A percentile compares a stretch with the other conserved stretches of the same genome.
These are phyloP conservation scores for Micoletzkya japonica DNA, from an alignment of 2,888 invertebrate species.

Conservation along the genomic window DNA sequence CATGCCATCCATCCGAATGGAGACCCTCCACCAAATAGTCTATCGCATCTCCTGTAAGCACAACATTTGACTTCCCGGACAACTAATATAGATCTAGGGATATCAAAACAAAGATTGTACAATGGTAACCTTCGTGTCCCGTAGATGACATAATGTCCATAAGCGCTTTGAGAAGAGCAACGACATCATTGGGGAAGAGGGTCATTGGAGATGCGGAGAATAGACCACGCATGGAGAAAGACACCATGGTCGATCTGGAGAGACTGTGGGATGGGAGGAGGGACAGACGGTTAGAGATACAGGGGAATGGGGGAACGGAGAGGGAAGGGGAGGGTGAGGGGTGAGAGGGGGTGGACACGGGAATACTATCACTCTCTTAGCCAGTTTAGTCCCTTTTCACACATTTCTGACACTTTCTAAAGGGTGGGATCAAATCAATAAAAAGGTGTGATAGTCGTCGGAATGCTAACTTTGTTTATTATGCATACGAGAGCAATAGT, in stretches of 20 bases:
- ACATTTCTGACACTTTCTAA: too few relatives aligned
- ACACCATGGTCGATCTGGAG: conserved; percentile 9
- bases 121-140: conserved; percentile 15
- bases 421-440: too few relatives aligned
- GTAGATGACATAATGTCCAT: conserved; percentile 19
- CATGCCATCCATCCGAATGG: conserved; percentile 18
- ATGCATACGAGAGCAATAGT: too few relatives aligned
- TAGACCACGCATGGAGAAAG: conserved; percentile 18
- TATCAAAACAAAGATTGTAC: neutral
- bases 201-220: conserved; percentile 6
- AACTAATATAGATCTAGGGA: neutral
- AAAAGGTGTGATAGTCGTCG: too few relatives aligned
- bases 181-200: conserved; percentile 19
- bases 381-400: neutral
- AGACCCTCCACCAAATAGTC: conserved; percentile 20
- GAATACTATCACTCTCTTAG: neutral
- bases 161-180: conserved; percentile 17
- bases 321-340: neutral
- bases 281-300: neutral
- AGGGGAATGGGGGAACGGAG: neutral
- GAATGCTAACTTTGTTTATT: too few relatives aligned
- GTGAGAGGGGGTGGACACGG: neutral
- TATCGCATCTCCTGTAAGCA: conserved; percentile 16
- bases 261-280: neutral
- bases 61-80: neutral